A percentile compares a stretch with the other conserved stretches of the same genome.
These are phyloP conservation scores for Leucania comma DNA, from an alignment of 2,888 invertebrate genomes.

Conservation along the genomic window DNA sequence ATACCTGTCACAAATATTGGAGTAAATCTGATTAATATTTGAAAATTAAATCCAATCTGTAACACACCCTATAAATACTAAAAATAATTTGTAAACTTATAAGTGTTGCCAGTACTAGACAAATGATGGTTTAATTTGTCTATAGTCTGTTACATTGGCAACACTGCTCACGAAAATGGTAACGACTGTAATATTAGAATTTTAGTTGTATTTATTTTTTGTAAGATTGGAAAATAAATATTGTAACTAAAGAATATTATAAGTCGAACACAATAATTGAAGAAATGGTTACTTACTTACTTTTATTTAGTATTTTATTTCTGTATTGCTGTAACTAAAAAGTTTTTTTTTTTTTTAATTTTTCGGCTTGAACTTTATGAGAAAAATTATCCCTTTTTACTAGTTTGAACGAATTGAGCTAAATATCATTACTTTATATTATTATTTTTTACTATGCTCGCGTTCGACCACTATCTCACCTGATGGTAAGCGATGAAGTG, in stretches of 20 bases:
- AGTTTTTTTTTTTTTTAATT: too few relatives aligned
- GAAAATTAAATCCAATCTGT: not conserved
- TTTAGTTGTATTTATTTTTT: slow-evolving; percentile 65
- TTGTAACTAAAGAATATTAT: slow-evolving; percentile 49
- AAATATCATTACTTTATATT: too few relatives aligned
- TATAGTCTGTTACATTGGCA: slow-evolving; percentile 31
- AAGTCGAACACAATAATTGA: slow-evolving; percentile 19
- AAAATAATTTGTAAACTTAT: slow-evolving; percentile 8
- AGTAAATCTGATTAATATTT: not conserved
- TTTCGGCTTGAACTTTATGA: too few relatives aligned
- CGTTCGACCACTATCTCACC: too few relatives aligned
- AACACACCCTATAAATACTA: slow-evolving; percentile 27
- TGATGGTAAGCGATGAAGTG: too few relatives aligned
- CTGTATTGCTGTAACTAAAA: too few relatives aligned
- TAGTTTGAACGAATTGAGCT: too few relatives aligned
- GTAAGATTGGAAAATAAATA: slow-evolving; percentile 59
- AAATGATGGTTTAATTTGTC: slow-evolving; percentile 14
- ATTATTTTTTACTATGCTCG: too few relatives aligned
- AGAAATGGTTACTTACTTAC: slow-evolving; percentile 29
- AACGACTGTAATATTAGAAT: slow-evolving; percentile 33
- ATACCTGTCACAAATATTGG: too few relatives aligned
- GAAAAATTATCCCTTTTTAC: too few relatives aligned
- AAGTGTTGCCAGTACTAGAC: slow-evolving; percentile 34
- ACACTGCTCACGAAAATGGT: slow-evolving; percentile 33
- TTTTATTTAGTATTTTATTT: too few relatives aligned